Percentiles rank a stretch among this genome's conserved stretches.
Evolutionary conservation across 2,113 vertebrate genomes (phyloP).

Genomic region (Percopsis transmontana): DNA sequence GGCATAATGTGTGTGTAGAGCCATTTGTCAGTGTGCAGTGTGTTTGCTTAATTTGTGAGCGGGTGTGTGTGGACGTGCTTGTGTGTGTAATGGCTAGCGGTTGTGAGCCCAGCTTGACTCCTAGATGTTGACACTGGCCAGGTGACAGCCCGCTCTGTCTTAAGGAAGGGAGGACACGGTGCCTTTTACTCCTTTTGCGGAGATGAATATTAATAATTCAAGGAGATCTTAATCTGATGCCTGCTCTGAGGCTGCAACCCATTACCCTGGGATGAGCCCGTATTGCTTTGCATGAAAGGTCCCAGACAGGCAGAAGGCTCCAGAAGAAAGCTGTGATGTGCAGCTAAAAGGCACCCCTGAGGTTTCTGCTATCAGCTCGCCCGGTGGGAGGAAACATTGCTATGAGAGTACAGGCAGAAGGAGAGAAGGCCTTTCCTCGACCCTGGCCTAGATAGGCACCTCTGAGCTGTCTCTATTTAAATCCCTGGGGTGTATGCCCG

Average conservation of each 20-base stretch:
- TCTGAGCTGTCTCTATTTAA: background rate
- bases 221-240: slow-evolving; percentile 59
- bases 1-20: slow-evolving; percentile 23
- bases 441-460: slow-evolving; percentile 3
- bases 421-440: background rate
- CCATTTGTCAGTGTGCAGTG: slow-evolving; percentile 36
- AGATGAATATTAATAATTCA: slow-evolving; percentile 76
- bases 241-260: slow-evolving; percentile 55
- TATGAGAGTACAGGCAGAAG: slow-evolving; percentile 17
- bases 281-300: slow-evolving; percentile 65
- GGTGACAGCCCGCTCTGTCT: slow-evolving; percentile 47
- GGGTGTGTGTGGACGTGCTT: slow-evolving; percentile 2
- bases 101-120: slow-evolving; percentile 43
- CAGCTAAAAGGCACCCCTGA: slow-evolving; percentile 51
- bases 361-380: slow-evolving; percentile 50
- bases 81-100: background rate
- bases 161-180: slow-evolving; percentile 37
- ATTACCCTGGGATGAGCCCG: slow-evolving; percentile 63
- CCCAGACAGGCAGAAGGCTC: slow-evolving; percentile 45
- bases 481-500: slow-evolving; percentile 5
- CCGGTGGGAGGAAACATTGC: slow-evolving; percentile 35
- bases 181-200: slow-evolving; percentile 45
- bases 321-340: slow-evolving; percentile 38
- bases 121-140: slow-evolving; percentile 64
- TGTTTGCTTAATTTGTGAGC: slow-evolving; percentile 27